Conservation (phyloP, 1,140 invertebrate genomes). For the Megalopta genalis region DNA sequence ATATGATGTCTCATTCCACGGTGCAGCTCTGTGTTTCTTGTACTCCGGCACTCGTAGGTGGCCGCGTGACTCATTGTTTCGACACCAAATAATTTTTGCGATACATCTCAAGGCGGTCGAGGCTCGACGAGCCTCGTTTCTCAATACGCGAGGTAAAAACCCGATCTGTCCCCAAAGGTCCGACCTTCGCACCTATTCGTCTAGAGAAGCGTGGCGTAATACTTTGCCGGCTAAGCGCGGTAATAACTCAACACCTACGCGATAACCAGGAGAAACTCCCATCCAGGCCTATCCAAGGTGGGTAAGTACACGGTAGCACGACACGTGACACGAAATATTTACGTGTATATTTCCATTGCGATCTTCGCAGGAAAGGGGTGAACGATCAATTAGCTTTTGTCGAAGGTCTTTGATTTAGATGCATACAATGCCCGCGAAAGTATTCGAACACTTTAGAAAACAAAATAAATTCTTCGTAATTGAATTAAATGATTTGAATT, state of each 20-base stretch:
- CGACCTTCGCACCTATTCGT: background rate
- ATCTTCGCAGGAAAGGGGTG: background rate
- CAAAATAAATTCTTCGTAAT: too few species aligned
- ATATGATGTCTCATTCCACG: background rate
- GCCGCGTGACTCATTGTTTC: background rate
- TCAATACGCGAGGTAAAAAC: background rate
- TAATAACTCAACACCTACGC: constrained; percentile 6
- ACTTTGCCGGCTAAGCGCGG: background rate
- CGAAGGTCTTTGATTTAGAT: too few species aligned
- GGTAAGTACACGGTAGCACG: background rate
- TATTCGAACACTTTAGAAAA: too few species aligned
- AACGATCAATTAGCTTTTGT: too few species aligned
- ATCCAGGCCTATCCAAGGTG: background rate
- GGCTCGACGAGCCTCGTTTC: background rate
- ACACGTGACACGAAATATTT: background rate
- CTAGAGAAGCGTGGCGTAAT: background rate
- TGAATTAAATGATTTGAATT: too few species aligned
- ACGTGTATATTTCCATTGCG: background rate
- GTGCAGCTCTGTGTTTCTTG: background rate
- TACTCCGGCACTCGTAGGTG: background rate
- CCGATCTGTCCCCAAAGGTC: background rate
- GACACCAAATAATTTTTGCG: background rate
- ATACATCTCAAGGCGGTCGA: background rate
- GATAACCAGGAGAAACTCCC: background rate
- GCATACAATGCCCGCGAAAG: too few species aligned